Evolutionary conservation across 2,888 invertebrate genomes (phyloP).

Genomic region (Nezara viridula): DNA sequence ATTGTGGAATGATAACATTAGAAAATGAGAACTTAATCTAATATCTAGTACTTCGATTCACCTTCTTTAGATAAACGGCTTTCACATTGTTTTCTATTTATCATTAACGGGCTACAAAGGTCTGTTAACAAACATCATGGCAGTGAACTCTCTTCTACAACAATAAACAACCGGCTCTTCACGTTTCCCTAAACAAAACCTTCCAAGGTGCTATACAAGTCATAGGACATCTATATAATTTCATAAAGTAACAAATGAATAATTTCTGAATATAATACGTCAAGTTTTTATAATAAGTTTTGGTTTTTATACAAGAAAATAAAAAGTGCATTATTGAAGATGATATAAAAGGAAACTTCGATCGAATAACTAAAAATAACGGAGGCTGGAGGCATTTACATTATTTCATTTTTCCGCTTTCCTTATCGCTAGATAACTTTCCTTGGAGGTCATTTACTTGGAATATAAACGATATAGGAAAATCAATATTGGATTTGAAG

Average conservation of each 20-base stretch:
- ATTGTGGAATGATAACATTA: neutral
- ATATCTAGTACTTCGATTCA: conserved; percentile 1
- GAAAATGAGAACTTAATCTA: neutral
- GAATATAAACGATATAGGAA: too few species aligned
- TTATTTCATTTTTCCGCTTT: too few species aligned
- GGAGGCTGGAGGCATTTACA: too few species aligned
- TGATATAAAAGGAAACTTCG: too few species aligned
- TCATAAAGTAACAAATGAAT: neutral
- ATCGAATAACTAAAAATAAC: too few species aligned
- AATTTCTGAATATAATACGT: neutral
- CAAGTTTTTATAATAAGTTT: too few species aligned
- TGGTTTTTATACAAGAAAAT: too few species aligned
- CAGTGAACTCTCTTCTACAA: conserved; percentile 9
- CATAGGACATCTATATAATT: too few species aligned
- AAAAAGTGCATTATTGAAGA: too few species aligned
- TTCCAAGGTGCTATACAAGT: neutral
- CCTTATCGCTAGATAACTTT: too few species aligned
- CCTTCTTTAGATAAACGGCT: neutral
- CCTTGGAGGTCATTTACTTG: too few species aligned
- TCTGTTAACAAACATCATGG: conserved; percentile 23
- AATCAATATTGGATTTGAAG: too few species aligned
- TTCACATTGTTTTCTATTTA: conserved; percentile 22
- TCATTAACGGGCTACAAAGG: neutral
- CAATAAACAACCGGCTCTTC: neutral
- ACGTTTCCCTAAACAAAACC: conserved; percentile 8